Percentiles rank a stretch among this genome's conserved stretches.
Conservation (phyloP, 2,888 invertebrate genomes). For the Tetramorium bicarinatum region DNA sequence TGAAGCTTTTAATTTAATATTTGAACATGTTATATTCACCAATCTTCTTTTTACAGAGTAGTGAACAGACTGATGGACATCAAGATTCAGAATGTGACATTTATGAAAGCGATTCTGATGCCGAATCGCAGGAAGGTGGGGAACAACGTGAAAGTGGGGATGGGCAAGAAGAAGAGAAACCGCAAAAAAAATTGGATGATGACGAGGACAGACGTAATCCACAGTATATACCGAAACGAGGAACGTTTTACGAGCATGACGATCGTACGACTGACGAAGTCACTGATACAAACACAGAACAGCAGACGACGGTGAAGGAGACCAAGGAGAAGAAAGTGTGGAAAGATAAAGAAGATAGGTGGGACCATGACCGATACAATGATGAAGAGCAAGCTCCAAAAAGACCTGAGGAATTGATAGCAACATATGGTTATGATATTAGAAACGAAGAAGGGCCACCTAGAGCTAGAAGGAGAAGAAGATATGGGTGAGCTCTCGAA, state of each 20-base stretch:
- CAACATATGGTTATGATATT: slow-evolving; percentile 97
- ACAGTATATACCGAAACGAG: slow-evolving; percentile 98
- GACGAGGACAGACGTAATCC: slow-evolving; percentile 98
- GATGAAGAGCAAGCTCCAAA: slow-evolving; percentile 95
- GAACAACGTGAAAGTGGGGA: slow-evolving; percentile 83
- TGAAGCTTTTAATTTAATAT: neutral
- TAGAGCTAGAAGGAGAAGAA: slow-evolving; percentile 93
- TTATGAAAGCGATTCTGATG: slow-evolving; percentile 82
- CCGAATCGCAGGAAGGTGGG: slow-evolving; percentile 84
- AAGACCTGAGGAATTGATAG: slow-evolving; percentile 93
- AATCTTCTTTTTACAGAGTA: slow-evolving; percentile 77
- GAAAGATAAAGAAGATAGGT: slow-evolving; percentile 90
- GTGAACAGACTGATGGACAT: slow-evolving; percentile 82
- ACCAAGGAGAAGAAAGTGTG: slow-evolving; percentile 86
- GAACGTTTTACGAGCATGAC: slow-evolving; percentile 98
- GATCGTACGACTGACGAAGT: slow-evolving; percentile 92
- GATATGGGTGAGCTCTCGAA: slow-evolving; percentile 91
- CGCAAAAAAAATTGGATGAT: slow-evolving; percentile 93
- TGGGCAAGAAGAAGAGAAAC: slow-evolving; percentile 87
- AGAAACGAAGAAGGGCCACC: slow-evolving; percentile 97
- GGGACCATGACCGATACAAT: slow-evolving; percentile 96
- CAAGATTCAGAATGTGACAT: slow-evolving; percentile 84
- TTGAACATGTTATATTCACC: neutral
- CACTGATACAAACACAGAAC: slow-evolving; percentile 78
- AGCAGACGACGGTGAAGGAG: slow-evolving; percentile 80